Percentiles rank a stretch among this genome's conserved stretches.
Conservation (phyloP, 2,113 vertebrate species). For the Pseudopipra pipra region DNA sequence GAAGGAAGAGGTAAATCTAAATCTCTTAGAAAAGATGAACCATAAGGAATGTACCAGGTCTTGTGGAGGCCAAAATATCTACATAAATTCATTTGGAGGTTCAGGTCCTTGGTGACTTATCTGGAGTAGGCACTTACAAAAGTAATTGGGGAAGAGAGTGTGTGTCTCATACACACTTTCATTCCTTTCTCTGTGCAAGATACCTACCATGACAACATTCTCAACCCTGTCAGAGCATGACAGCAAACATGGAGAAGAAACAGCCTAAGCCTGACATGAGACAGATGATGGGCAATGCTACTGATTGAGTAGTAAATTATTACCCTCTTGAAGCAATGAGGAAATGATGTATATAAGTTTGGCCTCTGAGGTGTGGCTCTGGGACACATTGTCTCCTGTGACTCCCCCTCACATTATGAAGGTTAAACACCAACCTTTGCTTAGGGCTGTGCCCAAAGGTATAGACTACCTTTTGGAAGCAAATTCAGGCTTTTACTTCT, state of each 20-base stretch:
- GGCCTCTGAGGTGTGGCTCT: slow-evolving; percentile 19
- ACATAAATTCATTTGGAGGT: background rate
- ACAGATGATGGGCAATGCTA: background rate
- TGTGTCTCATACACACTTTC: background rate
- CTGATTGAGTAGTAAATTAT: slow-evolving; percentile 35
- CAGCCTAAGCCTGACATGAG: background rate
- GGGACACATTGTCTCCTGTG: background rate
- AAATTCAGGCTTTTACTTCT: background rate
- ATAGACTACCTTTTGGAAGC: background rate
- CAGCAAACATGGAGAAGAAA: background rate
- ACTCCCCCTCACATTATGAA: background rate
- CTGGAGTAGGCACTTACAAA: background rate
- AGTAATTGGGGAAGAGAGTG: background rate
- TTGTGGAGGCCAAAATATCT: background rate
- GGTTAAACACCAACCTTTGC: slow-evolving; percentile 44
- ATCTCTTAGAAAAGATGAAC: background rate
- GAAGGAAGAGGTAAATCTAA: background rate
- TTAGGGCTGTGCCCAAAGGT: slow-evolving; percentile 9
- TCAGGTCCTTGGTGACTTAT: background rate
- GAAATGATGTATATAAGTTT: background rate
- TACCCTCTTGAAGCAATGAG: slow-evolving; percentile 47
- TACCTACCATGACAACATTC: background rate
- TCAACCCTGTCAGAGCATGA: background rate
- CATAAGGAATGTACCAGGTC: background rate
- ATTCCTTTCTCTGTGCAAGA: background rate